These are phyloP conservation scores for Phaedon cochleariae DNA, from an alignment of 2,888 invertebrate genomes.

Conservation along the genomic window DNA sequence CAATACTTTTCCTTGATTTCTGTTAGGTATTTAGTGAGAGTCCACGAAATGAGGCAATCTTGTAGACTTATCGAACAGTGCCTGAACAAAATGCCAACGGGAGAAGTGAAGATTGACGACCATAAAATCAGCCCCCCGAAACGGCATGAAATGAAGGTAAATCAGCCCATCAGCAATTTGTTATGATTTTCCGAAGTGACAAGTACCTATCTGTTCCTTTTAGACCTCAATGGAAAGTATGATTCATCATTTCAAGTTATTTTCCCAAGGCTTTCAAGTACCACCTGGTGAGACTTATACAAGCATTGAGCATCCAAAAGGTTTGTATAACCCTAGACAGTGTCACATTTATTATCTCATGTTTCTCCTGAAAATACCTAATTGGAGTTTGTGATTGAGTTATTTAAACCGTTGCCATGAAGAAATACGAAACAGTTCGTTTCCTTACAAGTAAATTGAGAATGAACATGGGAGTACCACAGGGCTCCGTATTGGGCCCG, in stretches of 20 bases:
- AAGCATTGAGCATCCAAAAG: conserved; percentile 84
- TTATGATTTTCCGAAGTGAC: too few species aligned
- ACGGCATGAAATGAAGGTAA: conserved; percentile 79
- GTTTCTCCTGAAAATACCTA: not conserved
- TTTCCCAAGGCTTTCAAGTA: conserved; percentile 81
- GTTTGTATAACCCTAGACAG: conserved; percentile 47
- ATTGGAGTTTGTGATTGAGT: too few species aligned
- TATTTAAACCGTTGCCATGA: too few species aligned
- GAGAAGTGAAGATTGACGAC: conserved; percentile 82
- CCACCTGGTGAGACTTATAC: conserved; percentile 87
- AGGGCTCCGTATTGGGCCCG: too few species aligned
- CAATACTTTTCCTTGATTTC: too few species aligned
- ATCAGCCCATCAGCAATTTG: too few species aligned
- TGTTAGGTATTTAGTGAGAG: conserved; percentile 71
- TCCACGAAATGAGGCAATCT: conserved; percentile 80
- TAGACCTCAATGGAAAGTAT: conserved; percentile 62
- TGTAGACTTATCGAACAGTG: conserved; percentile 82
- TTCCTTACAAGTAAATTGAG: too few species aligned
- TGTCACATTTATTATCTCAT: not conserved
- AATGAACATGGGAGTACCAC: too few species aligned
- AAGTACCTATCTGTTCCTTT: conserved; percentile 25
- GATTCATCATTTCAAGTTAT: conserved; percentile 71
- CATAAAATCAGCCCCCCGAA: conserved; percentile 79
- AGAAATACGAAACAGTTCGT: too few species aligned
- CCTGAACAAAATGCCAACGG: conserved; percentile 82